A percentile compares a stretch with the other conserved stretches of the same genome.
These are phyloP conservation scores for Oenanthe oenanthe DNA, from an alignment of 2,113 vertebrate species.

Conservation along the genomic window DNA sequence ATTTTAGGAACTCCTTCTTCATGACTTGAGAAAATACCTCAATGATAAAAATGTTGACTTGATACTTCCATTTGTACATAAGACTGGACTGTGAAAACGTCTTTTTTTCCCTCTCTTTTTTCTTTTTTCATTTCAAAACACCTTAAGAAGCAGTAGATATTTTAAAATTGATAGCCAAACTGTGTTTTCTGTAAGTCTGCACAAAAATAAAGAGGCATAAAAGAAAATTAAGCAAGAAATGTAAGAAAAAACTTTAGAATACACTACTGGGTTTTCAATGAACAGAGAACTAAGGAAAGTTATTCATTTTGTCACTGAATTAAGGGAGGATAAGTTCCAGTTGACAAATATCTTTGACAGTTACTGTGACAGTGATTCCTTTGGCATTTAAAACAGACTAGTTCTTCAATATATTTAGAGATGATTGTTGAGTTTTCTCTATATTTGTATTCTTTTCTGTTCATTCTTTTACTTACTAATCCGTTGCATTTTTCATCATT, in stretches of 20 bases:
- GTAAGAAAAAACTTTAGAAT: background rate
- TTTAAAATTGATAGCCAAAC: background rate
- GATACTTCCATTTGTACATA: background rate
- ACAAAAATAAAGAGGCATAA: background rate
- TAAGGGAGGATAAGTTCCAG: background rate
- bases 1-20: background rate
- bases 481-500: background rate
- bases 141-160: background rate
- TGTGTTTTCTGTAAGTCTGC: background rate
- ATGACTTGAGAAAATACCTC: background rate
- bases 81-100: background rate
- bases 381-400: background rate
- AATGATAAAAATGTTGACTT: background rate
- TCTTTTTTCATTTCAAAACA: background rate
- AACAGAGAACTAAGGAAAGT: background rate
- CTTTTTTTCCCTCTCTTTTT: background rate
- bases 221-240: background rate
- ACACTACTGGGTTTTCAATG: background rate
- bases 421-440: background rate
- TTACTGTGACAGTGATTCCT: background rate
- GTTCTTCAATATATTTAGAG: background rate
- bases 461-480: background rate
- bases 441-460: background rate
- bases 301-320: background rate
- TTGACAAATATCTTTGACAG: background rate